Percentiles rank a stretch among this genome's conserved stretches.
These are phyloP conservation scores for Glandiceps talaboti DNA, from an alignment of 53 echinoderm and acorn worm genomes.

Conservation along the genomic window DNA sequence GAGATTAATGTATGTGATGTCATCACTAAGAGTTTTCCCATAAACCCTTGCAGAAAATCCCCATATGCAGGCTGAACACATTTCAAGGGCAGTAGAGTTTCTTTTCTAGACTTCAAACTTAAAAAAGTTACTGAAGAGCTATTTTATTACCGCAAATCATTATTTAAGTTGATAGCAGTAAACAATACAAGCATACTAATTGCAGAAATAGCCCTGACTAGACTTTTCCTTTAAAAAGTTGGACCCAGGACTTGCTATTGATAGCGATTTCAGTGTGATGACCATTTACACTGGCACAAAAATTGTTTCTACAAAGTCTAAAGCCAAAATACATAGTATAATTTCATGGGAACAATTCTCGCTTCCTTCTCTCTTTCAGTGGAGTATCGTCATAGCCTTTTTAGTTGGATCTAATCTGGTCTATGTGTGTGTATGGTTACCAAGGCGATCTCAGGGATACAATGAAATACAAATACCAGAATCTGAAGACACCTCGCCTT, in stretches of 20 bases:
- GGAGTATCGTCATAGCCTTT: neutral
- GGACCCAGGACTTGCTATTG: too few species aligned
- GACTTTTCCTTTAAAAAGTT: too few species aligned
- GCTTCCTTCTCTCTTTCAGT: neutral
- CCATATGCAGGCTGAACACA: too few species aligned
- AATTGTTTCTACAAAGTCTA: neutral
- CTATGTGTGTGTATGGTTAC: neutral
- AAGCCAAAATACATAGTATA: neutral
- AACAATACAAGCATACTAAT: neutral
- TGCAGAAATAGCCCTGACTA: neutral
- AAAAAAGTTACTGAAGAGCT: too few species aligned
- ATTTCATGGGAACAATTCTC: too few species aligned
- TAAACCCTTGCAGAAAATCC: too few species aligned
- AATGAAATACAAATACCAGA: neutral
- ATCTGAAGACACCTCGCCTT: neutral
- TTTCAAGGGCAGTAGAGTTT: too few species aligned
- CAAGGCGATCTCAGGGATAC: neutral
- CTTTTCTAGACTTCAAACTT: too few species aligned
- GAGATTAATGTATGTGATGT: too few species aligned
- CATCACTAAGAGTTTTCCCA: too few species aligned
- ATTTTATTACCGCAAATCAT: too few species aligned
- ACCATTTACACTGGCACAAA: neutral
- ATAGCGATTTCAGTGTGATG: neutral
- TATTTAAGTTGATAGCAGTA: too few species aligned
- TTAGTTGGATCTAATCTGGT: neutral